phyloP scores from a whole-genome alignment of 2,113 vertebrate species.

The Centropristis striata region DNA sequence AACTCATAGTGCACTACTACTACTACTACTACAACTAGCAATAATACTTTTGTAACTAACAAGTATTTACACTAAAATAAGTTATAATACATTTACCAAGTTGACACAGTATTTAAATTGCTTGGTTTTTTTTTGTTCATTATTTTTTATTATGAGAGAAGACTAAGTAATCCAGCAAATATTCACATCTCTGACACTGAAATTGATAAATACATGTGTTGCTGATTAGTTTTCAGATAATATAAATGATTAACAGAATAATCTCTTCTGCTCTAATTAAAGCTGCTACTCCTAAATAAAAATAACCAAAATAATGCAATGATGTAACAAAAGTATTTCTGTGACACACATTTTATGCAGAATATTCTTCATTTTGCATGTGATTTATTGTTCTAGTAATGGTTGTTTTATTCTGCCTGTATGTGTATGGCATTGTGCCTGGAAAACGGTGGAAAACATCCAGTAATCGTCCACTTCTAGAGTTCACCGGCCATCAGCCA shows the following conservation, averaged over 20 bases:
- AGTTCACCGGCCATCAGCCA: slow-evolving; percentile 66
- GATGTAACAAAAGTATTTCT: neutral
- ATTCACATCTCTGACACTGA: neutral
- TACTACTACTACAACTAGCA: no score
- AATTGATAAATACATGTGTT: no score
- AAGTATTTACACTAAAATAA: no score
- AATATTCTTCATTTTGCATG: slow-evolving; percentile 3
- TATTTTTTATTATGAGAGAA: no score
- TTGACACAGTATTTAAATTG: no score
- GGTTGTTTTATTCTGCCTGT: slow-evolving; percentile 31
- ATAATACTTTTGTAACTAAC: neutral
- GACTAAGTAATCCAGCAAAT: neutral
- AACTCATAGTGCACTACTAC: no score
- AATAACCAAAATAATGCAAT: neutral
- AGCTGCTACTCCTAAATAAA: neutral
- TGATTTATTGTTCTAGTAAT: slow-evolving; percentile 21
- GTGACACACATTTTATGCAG: neutral
- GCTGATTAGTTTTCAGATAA: no score
- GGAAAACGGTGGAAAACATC: slow-evolving; percentile 69
- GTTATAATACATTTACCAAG: no score
- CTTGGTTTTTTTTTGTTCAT: no score
- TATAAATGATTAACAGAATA: neutral
- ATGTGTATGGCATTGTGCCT: slow-evolving; percentile 67
- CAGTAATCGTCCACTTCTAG: slow-evolving; percentile 51
- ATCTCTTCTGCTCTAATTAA: neutral